Evolutionary conservation across 2,888 invertebrate species (phyloP).

Genomic region (Nectonema munidae): DNA sequence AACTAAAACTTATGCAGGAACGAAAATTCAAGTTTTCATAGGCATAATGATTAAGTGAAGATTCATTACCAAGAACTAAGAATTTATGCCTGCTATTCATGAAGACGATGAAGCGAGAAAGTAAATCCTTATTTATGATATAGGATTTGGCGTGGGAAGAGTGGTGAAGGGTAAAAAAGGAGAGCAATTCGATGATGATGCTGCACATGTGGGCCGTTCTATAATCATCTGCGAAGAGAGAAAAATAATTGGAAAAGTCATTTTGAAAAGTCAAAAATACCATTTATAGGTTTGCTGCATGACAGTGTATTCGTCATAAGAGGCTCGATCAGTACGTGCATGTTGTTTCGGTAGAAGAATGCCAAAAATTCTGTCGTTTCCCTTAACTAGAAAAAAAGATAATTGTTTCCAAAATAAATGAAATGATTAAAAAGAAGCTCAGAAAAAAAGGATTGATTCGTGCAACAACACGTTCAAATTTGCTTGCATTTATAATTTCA

Average conservation of each 20-base stretch:
- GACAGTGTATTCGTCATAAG: constrained; percentile 50
- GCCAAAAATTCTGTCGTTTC: constrained; percentile 91
- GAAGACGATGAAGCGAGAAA: constrained; percentile 64
- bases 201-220: constrained; percentile 70
- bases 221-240: constrained; percentile 68
- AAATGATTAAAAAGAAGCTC: neutral
- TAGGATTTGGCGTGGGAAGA: constrained; percentile 92
- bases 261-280: constrained; percentile 18
- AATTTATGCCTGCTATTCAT: constrained; percentile 90
- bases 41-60: no score
- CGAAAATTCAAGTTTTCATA: no score
- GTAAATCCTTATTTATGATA: constrained; percentile 72
- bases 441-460: no score
- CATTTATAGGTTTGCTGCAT: constrained; percentile 38
- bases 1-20: no score
- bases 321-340: constrained; percentile 81
- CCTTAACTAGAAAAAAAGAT: constrained; percentile 32
- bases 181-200: constrained; percentile 63
- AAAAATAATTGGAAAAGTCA: constrained; percentile 17
- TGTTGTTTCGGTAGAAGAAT: constrained; percentile 91
- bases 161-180: constrained; percentile 97
- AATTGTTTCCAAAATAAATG: constrained; percentile 1
- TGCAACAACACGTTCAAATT: no score
- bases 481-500: no score
- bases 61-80: constrained; percentile 47